Evolutionary conservation across 2,113 vertebrate genomes (phyloP).

Genomic region (Heterocephalus glaber): DNA sequence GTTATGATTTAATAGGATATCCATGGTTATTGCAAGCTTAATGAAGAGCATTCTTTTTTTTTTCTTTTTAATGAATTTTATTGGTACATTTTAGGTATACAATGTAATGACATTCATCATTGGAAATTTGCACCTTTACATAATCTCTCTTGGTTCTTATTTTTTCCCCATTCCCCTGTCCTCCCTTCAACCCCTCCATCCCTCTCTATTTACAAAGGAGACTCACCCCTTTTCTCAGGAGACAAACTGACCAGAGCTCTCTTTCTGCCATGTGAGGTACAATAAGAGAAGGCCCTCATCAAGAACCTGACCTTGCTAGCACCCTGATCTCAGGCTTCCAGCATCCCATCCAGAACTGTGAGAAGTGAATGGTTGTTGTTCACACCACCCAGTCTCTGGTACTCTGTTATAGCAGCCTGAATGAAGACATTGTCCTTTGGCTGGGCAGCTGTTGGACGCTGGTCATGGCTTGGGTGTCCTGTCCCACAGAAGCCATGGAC

Average conservation of each 20-base stretch:
- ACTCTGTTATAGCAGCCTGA: background rate
- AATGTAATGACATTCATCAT: too few species aligned
- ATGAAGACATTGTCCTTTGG: background rate
- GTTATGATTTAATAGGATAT: background rate
- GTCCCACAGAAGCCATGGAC: background rate
- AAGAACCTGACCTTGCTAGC: background rate
- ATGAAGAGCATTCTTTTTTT: background rate
- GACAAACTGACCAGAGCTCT: background rate
- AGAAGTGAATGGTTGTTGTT: background rate
- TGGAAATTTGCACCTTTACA: too few species aligned
- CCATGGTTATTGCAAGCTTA: background rate
- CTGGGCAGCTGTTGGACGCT: background rate
- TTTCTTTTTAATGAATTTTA: too few species aligned
- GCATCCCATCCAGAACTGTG: background rate
- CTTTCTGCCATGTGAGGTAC: fast-evolving
- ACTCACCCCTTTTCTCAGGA: background rate
- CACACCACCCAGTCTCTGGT: background rate
- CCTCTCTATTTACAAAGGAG: too few species aligned
- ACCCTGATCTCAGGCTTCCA: background rate
- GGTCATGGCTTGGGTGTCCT: background rate
- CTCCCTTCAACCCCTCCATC: too few species aligned
- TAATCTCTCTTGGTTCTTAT: too few species aligned
- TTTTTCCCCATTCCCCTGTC: too few species aligned
- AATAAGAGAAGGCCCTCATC: background rate
- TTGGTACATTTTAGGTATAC: too few species aligned